Conservation (phyloP, 2,113 vertebrate genomes). For the Poeciliopsis prolifica region DNA sequence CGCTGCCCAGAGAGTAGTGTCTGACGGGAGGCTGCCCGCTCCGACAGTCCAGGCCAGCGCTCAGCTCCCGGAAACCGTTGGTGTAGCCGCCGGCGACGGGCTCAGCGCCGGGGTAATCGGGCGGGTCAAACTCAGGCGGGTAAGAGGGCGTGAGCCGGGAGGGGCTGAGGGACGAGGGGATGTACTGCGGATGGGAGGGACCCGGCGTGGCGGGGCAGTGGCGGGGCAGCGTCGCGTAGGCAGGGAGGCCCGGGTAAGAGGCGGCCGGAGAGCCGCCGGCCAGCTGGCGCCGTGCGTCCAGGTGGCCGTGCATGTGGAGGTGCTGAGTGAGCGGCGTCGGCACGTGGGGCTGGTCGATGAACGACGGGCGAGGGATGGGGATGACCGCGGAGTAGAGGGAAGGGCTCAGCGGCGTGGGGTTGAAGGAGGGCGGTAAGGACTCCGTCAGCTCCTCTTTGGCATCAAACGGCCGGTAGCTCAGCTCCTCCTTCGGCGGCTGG, state of each 20-base stretch:
- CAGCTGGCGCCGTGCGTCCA: conserved; percentile 86
- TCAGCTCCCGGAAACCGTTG: conserved; percentile 84
- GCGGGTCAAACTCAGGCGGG: conserved; percentile 58
- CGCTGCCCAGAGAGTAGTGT: conserved; percentile 82
- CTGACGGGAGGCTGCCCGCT: conserved; percentile 67
- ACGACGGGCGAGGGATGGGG: conserved; percentile 86
- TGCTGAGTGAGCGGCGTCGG: conserved; percentile 60
- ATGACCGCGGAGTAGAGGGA: conserved; percentile 83
- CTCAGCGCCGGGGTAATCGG: conserved; percentile 62
- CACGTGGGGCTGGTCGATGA: conserved; percentile 63
- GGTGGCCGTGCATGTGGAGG: conserved; percentile 75
- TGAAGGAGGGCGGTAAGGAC: conserved; percentile 53
- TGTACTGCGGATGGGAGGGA: conserved; percentile 66
- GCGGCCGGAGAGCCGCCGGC: conserved; percentile 81
- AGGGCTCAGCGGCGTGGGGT: conserved; percentile 67
- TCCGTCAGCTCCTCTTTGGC: conserved; percentile 65
- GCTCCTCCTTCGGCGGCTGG: conserved; percentile 69
- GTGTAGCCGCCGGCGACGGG: conserved; percentile 53
- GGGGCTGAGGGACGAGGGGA: conserved; percentile 63
- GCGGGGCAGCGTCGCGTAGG: conserved; percentile 90
- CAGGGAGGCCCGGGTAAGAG: conserved; percentile 80
- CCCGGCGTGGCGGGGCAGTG: conserved; percentile 80
- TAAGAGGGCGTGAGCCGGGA: conserved; percentile 72
- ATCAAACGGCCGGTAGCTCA: conserved; percentile 59
- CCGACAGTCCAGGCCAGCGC: conserved; percentile 69